phyloP scores from a whole-genome alignment of 2,113 vertebrate genomes.

The Pardalotus punctatus region DNA sequence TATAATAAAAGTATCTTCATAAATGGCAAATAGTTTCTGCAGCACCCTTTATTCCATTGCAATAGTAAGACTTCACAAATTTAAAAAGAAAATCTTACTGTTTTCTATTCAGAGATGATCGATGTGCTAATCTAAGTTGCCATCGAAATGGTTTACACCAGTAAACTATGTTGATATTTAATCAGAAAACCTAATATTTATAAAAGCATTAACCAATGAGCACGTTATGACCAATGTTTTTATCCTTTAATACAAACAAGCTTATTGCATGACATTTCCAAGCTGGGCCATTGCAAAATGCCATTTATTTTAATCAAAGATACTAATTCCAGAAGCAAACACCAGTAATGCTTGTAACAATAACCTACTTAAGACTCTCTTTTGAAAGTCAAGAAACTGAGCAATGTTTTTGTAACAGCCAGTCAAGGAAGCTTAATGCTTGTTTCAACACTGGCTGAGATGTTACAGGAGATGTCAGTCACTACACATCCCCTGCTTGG shows the following conservation, averaged over 20 bases:
- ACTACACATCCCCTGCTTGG: not conserved
- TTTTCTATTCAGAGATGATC: not conserved
- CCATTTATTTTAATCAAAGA: not conserved
- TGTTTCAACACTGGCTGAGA: not conserved
- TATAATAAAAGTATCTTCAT: not conserved
- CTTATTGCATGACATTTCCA: not conserved
- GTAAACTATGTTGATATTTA: not conserved
- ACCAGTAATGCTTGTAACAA: not conserved
- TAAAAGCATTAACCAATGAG: not conserved
- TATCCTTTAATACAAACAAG: not conserved
- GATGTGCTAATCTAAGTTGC: not conserved
- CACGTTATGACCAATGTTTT: not conserved
- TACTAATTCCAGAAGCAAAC: not conserved
- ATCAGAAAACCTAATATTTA: not conserved
- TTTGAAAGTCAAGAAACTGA: constrained; percentile 17
- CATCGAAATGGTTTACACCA: not conserved
- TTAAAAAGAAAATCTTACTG: not conserved
- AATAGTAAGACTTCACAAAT: not conserved
- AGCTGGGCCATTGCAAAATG: not conserved
- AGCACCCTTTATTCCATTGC: not conserved
- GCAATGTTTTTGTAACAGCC: not conserved
- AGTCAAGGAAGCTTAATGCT: not conserved
- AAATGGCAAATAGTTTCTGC: not conserved
- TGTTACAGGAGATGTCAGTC: not conserved
- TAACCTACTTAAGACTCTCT: not conserved